Evolutionary conservation across 1,140 invertebrate genomes (phyloP).

Genomic region (Drosophila subobscura): DNA sequence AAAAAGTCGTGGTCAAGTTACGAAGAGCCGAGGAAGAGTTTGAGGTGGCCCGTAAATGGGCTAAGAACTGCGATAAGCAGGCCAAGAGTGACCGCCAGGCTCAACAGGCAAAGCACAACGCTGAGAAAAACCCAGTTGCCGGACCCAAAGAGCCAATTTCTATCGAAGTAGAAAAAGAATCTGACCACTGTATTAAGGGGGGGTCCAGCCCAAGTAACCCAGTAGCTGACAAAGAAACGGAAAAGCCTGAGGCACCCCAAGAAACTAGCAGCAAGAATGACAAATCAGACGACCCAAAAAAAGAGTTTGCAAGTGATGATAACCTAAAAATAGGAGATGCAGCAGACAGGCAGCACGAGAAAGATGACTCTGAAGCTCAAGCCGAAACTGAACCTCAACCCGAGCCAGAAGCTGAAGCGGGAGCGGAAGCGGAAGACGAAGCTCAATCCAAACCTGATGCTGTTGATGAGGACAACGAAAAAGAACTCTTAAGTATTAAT

Average conservation of each 20-base stretch:
- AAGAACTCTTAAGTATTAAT: background rate
- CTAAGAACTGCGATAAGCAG: constrained; percentile 6
- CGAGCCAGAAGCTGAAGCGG: background rate
- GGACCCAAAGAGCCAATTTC: background rate
- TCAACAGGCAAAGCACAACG: background rate
- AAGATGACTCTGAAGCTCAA: background rate
- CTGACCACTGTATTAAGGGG: too few relatives aligned
- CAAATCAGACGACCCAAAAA: background rate
- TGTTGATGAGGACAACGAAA: background rate
- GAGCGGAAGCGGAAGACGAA: background rate
- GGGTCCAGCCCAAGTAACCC: background rate
- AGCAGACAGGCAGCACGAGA: background rate
- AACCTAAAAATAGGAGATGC: too few relatives aligned
- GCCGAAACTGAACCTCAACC: background rate
- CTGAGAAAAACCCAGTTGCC: background rate
- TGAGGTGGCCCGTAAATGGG: constrained; percentile 60
- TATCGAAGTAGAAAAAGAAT: background rate
- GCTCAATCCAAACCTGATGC: background rate
- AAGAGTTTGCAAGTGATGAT: too few relatives aligned
- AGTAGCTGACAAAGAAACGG: background rate
- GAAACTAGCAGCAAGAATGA: background rate
- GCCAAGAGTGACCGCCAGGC: background rate
- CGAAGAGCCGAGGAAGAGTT: constrained; percentile 64
- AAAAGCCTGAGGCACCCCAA: background rate
- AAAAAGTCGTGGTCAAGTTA: constrained; percentile 61